These are phyloP conservation scores for Alethe castanea DNA, from an alignment of 2,113 vertebrate species.

Conservation along the genomic window DNA sequence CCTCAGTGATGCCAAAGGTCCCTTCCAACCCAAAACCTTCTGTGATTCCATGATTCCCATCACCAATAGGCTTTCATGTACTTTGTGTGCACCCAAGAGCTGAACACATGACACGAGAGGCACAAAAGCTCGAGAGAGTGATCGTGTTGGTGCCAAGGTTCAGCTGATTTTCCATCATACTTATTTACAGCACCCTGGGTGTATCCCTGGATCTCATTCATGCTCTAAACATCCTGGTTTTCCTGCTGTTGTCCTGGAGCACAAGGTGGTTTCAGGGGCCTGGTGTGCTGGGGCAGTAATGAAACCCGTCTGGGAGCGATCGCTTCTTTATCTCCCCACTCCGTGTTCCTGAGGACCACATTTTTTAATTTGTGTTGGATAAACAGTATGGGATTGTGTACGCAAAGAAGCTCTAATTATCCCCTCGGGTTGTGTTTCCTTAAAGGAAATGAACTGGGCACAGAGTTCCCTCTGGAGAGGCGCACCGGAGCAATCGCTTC, in stretches of 20 bases:
- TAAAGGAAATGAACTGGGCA: conserved; percentile 82
- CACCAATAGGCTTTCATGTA: fast-evolving
- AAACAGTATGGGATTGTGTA: conserved; percentile 81
- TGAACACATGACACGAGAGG: fast-evolving
- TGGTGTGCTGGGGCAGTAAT: neutral
- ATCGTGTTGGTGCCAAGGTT: neutral
- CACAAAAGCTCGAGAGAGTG: fast-evolving
- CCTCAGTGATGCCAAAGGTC: neutral
- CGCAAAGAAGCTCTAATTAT: conserved; percentile 81
- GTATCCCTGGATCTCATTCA: neutral
- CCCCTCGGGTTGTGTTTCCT: conserved; percentile 81
- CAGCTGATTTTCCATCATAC: neutral
- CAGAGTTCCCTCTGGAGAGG: conserved; percentile 65
- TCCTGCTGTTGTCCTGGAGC: neutral
- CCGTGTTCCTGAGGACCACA: conserved; percentile 68
- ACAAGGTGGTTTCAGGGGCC: neutral
- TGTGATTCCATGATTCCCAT: neutral
- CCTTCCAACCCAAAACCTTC: neutral
- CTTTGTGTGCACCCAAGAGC: neutral
- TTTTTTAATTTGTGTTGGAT: conserved; percentile 84
- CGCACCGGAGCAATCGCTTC: conserved; percentile 76
- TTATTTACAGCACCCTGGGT: neutral
- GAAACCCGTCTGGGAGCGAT: conserved; percentile 48
- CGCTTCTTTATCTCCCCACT: conserved; percentile 57
- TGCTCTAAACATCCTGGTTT: neutral